Conservation (phyloP, 2,797 vertebrate genomes). For the Aeoliscus strigatus region DNA sequence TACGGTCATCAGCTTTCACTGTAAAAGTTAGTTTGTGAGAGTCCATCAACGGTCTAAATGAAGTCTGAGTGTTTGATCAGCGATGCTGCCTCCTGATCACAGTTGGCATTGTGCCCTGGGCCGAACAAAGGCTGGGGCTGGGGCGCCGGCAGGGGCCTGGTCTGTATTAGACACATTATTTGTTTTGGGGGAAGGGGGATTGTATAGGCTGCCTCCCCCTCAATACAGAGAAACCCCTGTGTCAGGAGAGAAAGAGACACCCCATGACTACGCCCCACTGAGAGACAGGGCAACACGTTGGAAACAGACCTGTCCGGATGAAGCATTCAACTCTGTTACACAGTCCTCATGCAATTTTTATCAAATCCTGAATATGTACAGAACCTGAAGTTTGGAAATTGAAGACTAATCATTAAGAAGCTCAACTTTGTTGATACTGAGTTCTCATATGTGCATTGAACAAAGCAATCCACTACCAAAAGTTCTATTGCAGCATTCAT, state of each 20-base stretch:
- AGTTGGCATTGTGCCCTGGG: slow-evolving; percentile 55
- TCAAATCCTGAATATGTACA: too few relatives aligned
- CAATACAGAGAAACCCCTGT: slow-evolving; percentile 42
- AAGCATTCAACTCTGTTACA: slow-evolving; percentile 9
- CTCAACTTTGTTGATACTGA: too few relatives aligned
- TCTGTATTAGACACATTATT: slow-evolving; percentile 66
- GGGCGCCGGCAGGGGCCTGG: slow-evolving; percentile 53
- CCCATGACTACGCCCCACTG: slow-evolving; percentile 42
- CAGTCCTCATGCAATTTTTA: too few relatives aligned
- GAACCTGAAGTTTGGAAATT: too few relatives aligned
- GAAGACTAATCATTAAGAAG: too few relatives aligned
- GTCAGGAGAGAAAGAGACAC: slow-evolving; percentile 35
- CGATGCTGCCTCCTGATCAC: slow-evolving; percentile 52
- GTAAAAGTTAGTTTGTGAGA: slow-evolving; percentile 12
- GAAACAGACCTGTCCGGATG: slow-evolving; percentile 24
- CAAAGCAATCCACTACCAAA: too few relatives aligned
- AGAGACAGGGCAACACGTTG: slow-evolving; percentile 55
- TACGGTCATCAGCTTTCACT: background rate
- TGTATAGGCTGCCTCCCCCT: slow-evolving; percentile 32
- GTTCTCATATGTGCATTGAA: too few relatives aligned
- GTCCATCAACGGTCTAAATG: slow-evolving; percentile 35
- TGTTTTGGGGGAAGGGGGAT: slow-evolving; percentile 61
- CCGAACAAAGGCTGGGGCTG: slow-evolving; percentile 50
- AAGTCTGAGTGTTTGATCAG: slow-evolving; percentile 58
- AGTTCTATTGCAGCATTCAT: too few relatives aligned